Conservation (phyloP, 1,140 invertebrate species). For the Trachelipus rathkii region DNA sequence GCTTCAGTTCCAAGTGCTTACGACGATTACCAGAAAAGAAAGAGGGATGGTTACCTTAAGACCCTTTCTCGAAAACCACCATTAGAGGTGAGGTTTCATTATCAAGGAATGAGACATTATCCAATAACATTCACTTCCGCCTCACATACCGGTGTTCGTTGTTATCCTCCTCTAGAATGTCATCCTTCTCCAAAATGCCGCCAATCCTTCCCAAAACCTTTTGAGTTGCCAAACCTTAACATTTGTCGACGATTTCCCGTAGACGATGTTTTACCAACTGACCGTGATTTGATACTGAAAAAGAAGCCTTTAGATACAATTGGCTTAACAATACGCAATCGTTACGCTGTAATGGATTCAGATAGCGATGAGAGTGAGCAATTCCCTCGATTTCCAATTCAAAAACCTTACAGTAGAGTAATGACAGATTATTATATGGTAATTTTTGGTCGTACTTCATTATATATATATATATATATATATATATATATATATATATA, state of each 20-base stretch:
- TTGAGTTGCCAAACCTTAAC: neutral
- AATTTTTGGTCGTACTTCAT: no score
- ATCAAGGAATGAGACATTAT: neutral
- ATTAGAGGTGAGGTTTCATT: neutral
- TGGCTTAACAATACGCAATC: neutral
- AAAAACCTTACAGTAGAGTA: no score
- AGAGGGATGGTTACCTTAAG: no score
- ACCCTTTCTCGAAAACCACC: neutral
- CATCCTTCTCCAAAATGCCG: neutral
- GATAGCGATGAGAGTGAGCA: neutral
- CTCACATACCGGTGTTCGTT: neutral
- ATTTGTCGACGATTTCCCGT: no score
- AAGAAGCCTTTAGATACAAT: neutral
- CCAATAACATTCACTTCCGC: neutral
- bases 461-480: no score
- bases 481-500: no score
- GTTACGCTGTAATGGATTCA: neutral
- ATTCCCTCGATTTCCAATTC: no score
- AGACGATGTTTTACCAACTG: no score
- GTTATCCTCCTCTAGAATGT: neutral
- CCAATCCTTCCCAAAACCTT: neutral
- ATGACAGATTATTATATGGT: no score
- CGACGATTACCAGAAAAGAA: neutral
- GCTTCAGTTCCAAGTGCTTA: neutral
- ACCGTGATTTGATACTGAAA: neutral